phyloP scores from a whole-genome alignment of 2,888 invertebrate genomes.

The Galeruca laticollis region DNA sequence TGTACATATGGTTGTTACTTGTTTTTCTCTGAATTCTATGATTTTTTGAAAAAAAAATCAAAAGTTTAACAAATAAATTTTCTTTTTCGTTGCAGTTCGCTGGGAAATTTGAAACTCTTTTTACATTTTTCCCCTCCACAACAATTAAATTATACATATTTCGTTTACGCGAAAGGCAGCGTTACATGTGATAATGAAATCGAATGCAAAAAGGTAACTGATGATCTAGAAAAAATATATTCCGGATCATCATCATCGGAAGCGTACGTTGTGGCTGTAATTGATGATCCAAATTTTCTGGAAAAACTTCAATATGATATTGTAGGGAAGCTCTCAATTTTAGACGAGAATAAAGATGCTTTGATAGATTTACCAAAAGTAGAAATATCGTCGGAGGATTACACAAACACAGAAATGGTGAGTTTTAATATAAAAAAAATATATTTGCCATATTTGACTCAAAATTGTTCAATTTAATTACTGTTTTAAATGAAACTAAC shows the following conservation, averaged over 20 bases:
- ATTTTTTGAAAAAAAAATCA: too few relatives aligned
- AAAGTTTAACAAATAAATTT: too few relatives aligned
- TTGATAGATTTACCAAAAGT: slow-evolving; percentile 28
- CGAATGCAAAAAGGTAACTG: slow-evolving; percentile 27
- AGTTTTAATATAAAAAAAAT: too few relatives aligned
- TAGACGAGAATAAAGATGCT: slow-evolving; percentile 2
- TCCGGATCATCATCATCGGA: slow-evolving; percentile 12
- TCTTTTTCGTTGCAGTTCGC: slow-evolving; percentile 44
- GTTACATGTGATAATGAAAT: not conserved
- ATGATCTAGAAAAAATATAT: slow-evolving; percentile 32
- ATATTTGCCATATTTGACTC: too few relatives aligned
- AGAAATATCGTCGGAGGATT: slow-evolving; percentile 28
- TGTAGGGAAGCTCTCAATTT: slow-evolving; percentile 23
- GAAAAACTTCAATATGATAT: slow-evolving; percentile 27
- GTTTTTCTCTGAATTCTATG: too few relatives aligned
- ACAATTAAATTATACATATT: slow-evolving; percentile 47
- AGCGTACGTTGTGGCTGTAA: slow-evolving; percentile 41
- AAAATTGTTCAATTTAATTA: too few relatives aligned
- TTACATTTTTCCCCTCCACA: slow-evolving; percentile 46
- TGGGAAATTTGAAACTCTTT: slow-evolving; percentile 43
- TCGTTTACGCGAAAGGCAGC: slow-evolving; percentile 25
- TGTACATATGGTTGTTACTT: too few relatives aligned
- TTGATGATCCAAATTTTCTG: slow-evolving; percentile 36
- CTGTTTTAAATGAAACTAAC: too few relatives aligned
- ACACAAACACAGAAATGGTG: slow-evolving; percentile 27